Conservation (phyloP, 2,797 vertebrate genomes). For the Lacerta viridis region DNA sequence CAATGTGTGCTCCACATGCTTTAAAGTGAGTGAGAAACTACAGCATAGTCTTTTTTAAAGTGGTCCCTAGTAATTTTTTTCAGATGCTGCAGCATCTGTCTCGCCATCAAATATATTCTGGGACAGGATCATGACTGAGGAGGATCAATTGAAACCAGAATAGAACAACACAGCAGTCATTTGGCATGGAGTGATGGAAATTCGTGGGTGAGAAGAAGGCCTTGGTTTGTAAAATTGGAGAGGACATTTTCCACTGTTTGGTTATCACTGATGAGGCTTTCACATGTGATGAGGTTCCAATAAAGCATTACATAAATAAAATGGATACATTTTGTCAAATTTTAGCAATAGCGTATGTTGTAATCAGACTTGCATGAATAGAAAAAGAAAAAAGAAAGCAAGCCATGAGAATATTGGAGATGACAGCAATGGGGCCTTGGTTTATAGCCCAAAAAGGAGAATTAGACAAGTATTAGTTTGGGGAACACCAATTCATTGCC, state of each 20-base stretch:
- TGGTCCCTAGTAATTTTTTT: constrained; percentile 64
- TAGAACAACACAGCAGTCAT: constrained; percentile 60
- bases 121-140: constrained; percentile 11
- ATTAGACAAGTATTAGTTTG: constrained; percentile 19
- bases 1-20: neutral
- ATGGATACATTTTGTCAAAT: constrained; percentile 63
- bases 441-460: constrained; percentile 49
- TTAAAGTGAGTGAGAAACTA: neutral
- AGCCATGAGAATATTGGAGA: constrained; percentile 47
- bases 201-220: constrained; percentile 49
- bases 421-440: constrained; percentile 47
- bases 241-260: constrained; percentile 33
- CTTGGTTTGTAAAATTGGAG: constrained; percentile 43
- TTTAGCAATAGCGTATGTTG: constrained; percentile 59
- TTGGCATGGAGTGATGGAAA: constrained; percentile 61
- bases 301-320: constrained; percentile 6
- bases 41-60: constrained; percentile 25
- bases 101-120: constrained; percentile 37
- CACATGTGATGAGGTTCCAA: constrained; percentile 36
- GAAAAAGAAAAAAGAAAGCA: constrained; percentile 45
- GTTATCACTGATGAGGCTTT: constrained; percentile 46
- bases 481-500: constrained; percentile 20
- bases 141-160: constrained; percentile 57
- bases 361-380: constrained; percentile 62
- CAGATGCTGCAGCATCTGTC: constrained; percentile 65